phyloP scores from a whole-genome alignment of 2,888 invertebrate species.

The Ametastegia equiseti region DNA sequence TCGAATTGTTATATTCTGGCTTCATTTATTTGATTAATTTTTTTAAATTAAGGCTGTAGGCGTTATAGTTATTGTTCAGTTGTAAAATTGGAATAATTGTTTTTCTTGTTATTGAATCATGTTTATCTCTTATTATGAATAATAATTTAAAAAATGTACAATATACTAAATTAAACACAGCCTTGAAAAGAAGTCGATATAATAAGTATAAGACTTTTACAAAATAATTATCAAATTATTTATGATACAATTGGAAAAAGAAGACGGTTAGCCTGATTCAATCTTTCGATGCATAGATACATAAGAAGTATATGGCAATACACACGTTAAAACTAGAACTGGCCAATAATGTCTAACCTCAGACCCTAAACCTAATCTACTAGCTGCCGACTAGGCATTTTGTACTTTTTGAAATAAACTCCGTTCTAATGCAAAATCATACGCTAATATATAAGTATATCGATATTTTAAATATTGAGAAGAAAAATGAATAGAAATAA shows the following conservation, averaged over 20 bases:
- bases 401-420: conserved; percentile 45
- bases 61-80: neutral
- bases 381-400: conserved; percentile 60
- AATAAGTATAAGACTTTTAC: conserved; percentile 18
- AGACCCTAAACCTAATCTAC: conserved; percentile 18
- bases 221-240: conserved; percentile 23
- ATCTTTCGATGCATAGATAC: conserved; percentile 40
- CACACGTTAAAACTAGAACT: conserved; percentile 36
- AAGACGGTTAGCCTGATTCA: conserved; percentile 54
- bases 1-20: too few species aligned
- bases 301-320: neutral
- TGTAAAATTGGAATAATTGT: neutral
- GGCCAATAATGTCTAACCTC: neutral
- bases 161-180: conserved; percentile 59
- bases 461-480: neutral
- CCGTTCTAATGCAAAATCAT: conserved; percentile 41
- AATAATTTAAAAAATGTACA: neutral
- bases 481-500: neutral
- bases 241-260: conserved; percentile 34
- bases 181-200: conserved; percentile 49
- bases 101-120: neutral
- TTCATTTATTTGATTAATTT: too few species aligned
- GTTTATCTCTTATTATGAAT: neutral
- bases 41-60: neutral
- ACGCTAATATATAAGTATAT: neutral